A percentile compares a stretch with the other conserved stretches of the same genome.
These are phyloP conservation scores for Xiphorhynchus elegans DNA, from an alignment of 2,113 vertebrate species.

Conservation along the genomic window DNA sequence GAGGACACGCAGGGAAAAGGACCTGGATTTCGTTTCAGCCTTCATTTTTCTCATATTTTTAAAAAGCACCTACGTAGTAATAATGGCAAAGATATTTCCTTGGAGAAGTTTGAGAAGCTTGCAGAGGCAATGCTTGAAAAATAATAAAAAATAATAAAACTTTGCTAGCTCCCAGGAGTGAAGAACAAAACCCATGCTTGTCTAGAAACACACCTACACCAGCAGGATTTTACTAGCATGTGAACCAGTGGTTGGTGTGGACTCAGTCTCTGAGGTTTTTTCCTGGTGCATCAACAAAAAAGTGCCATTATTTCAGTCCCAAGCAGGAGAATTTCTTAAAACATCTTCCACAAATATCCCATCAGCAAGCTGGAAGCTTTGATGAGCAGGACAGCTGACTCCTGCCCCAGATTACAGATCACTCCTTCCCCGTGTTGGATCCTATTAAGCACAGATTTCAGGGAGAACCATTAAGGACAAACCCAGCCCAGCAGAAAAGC, in stretches of 20 bases:
- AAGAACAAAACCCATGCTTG: background rate
- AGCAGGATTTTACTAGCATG: background rate
- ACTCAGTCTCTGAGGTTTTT: background rate
- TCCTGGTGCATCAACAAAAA: background rate
- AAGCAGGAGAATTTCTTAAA: background rate
- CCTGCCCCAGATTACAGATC: background rate
- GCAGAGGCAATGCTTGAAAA: background rate
- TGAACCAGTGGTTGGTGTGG: background rate
- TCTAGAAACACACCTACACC: background rate
- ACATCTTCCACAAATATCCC: background rate
- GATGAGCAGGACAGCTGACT: background rate
- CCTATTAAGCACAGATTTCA: accelerated
- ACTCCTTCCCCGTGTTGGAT: background rate
- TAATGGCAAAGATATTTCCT: background rate
- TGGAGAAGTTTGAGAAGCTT: background rate
- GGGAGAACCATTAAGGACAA: background rate
- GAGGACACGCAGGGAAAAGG: background rate
- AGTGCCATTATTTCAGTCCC: background rate
- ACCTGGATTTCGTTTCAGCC: background rate
- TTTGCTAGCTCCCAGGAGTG: background rate
- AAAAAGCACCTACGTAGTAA: background rate
- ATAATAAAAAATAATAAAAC: background rate
- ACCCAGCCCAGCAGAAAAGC: background rate
- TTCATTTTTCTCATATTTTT: background rate
- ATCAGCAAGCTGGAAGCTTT: background rate